Evolutionary conservation across 2,888 invertebrate species (phyloP).

Genomic region (Tiphia femorata): DNA sequence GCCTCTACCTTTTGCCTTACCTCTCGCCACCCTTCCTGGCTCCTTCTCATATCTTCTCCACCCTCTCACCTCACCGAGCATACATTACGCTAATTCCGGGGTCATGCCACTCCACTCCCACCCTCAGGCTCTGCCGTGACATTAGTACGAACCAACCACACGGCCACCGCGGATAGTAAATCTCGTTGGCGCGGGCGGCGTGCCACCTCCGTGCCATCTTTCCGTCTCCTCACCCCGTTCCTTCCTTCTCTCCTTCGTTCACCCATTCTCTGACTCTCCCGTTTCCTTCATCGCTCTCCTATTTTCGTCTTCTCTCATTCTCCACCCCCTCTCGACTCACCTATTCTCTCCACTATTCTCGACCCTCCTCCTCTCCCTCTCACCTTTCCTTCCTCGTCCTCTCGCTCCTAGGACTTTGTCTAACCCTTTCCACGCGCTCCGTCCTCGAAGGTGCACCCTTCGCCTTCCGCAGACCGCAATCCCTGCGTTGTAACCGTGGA

Average conservation of each 20-base stretch:
- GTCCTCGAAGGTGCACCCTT: neutral
- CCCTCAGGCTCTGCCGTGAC: constrained; percentile 53
- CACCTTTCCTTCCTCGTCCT: neutral
- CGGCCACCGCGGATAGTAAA: constrained; percentile 46
- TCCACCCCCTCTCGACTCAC: neutral
- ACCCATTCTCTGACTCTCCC: neutral
- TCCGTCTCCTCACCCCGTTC: neutral
- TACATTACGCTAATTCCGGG: constrained; percentile 57
- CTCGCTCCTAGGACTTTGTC: neutral
- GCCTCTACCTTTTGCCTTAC: constrained; percentile 3
- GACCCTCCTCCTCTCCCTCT: neutral
- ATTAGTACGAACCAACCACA: constrained; percentile 55
- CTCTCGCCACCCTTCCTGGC: constrained; percentile 9
- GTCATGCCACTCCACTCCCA: constrained; percentile 52
- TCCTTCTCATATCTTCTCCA: constrained; percentile 1
- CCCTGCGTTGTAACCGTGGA: constrained; percentile 27
- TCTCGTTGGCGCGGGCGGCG: constrained; percentile 32
- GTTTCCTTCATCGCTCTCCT: neutral
- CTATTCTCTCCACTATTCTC: neutral
- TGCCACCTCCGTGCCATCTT: constrained; percentile 29
- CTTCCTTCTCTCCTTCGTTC: neutral
- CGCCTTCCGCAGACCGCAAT: constrained; percentile 20
- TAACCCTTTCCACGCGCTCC: neutral
- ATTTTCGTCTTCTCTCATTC: neutral
- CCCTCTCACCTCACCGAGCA: constrained; percentile 18